Evolutionary conservation across 2,113 vertebrate genomes (phyloP).

Genomic region (Trematocara zebra): DNA sequence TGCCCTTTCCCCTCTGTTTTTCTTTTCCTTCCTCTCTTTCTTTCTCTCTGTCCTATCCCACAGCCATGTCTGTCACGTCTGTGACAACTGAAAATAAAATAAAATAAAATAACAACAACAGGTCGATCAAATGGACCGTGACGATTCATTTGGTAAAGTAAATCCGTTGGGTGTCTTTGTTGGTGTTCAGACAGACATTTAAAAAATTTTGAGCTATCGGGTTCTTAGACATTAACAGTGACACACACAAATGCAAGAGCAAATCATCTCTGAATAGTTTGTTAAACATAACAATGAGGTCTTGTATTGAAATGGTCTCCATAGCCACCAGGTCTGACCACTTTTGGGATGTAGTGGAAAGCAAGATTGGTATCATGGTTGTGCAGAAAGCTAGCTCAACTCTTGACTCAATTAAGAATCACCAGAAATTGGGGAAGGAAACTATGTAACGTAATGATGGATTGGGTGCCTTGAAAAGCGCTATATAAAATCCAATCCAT

Average conservation of each 20-base stretch:
- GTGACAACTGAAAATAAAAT: neutral
- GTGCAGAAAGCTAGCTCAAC: neutral
- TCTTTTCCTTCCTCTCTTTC: neutral
- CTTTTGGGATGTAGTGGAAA: neutral
- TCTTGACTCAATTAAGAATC: neutral
- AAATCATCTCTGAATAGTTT: neutral
- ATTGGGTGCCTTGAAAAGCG: neutral
- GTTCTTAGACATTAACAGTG: neutral
- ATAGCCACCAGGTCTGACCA: neutral
- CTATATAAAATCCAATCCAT: too few relatives aligned
- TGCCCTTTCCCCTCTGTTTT: neutral
- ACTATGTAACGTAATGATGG: neutral
- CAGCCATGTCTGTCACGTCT: neutral
- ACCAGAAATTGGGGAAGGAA: neutral
- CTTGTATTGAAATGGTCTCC: neutral
- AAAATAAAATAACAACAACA: neutral
- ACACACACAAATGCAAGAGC: neutral
- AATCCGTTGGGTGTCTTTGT: neutral
- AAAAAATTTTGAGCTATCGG: fast-evolving
- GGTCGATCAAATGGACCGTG: neutral
- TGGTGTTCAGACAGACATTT: neutral
- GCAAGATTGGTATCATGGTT: neutral
- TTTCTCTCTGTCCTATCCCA: neutral
- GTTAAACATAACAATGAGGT: neutral
- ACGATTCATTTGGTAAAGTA: neutral